These are phyloP conservation scores for Popillia japonica DNA, from an alignment of 1,140 invertebrate genomes.

Conservation along the genomic window DNA sequence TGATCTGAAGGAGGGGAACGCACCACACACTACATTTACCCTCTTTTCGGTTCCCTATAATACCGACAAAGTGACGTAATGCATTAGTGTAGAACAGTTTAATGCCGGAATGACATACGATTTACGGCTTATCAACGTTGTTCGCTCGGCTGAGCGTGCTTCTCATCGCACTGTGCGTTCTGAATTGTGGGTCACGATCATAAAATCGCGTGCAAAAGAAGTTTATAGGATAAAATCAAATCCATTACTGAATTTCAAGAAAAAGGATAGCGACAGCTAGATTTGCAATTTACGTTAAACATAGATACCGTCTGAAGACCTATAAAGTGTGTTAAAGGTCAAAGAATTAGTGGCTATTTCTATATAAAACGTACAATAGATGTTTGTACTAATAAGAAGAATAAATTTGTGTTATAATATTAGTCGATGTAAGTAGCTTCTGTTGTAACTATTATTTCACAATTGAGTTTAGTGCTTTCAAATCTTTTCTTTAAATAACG, in stretches of 20 bases:
- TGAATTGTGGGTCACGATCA: slow-evolving; percentile 5
- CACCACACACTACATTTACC: background rate
- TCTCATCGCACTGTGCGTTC: background rate
- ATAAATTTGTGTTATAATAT: no score
- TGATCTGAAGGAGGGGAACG: slow-evolving; percentile 12
- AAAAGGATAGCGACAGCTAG: background rate
- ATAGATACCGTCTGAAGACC: background rate
- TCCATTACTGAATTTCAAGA: background rate
- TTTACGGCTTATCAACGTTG: slow-evolving; percentile 29
- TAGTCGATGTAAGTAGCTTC: no score
- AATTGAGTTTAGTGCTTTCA: no score
- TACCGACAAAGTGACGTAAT: slow-evolving; percentile 28
- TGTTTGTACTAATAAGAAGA: no score
- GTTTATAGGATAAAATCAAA: background rate
- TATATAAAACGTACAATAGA: no score
- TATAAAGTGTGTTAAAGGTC: no score
- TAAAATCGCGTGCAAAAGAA: slow-evolving; percentile 9
- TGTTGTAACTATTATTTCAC: no score
- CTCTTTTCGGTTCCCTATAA: background rate
- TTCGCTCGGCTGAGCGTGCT: slow-evolving; percentile 15
- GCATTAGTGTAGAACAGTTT: slow-evolving; percentile 27
- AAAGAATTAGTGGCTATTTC: no score
- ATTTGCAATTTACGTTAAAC: background rate
- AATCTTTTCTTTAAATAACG: no score
- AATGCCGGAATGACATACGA: slow-evolving; percentile 25